Conservation (phyloP, 2,888 invertebrate species). For the Melanostoma scalare region DNA sequence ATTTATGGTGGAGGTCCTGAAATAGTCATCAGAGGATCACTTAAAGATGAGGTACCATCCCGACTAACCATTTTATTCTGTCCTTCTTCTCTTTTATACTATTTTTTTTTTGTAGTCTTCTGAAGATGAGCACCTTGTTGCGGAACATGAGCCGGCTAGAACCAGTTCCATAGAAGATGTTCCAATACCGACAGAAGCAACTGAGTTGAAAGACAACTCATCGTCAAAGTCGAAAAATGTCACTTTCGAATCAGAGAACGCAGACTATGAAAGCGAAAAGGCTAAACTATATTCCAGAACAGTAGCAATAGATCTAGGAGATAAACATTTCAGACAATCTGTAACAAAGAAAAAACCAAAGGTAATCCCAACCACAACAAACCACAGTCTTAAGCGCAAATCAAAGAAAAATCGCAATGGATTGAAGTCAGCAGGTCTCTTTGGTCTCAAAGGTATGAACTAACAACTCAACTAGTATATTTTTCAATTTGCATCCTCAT, state of each 20-base stretch:
- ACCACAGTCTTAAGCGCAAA: conserved; percentile 55
- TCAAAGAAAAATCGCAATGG: conserved; percentile 59
- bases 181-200: not conserved
- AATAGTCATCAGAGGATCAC: conserved; percentile 82
- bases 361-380: conserved; percentile 31
- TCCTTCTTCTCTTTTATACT: not conserved
- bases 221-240: conserved; percentile 59
- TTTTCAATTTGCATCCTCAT: not conserved
- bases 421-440: conserved; percentile 61
- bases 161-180: conserved; percentile 36
- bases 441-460: conserved; percentile 56
- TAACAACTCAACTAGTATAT: not conserved
- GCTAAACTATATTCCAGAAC: conserved; percentile 49
- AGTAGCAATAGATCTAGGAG: conserved; percentile 40
- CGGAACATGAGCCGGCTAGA: conserved; percentile 27
- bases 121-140: conserved; percentile 47
- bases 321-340: conserved; percentile 50
- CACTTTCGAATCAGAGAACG: conserved; percentile 54
- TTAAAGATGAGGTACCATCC: conserved; percentile 76
- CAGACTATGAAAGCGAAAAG: conserved; percentile 49
- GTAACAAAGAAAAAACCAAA: conserved; percentile 52
- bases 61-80: no score
- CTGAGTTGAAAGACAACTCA: conserved; percentile 26
- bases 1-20: conserved; percentile 97
- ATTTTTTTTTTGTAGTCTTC: conserved; percentile 26